phyloP scores from a whole-genome alignment of 2,113 vertebrate species.

The Dipodomys stephensi region DNA sequence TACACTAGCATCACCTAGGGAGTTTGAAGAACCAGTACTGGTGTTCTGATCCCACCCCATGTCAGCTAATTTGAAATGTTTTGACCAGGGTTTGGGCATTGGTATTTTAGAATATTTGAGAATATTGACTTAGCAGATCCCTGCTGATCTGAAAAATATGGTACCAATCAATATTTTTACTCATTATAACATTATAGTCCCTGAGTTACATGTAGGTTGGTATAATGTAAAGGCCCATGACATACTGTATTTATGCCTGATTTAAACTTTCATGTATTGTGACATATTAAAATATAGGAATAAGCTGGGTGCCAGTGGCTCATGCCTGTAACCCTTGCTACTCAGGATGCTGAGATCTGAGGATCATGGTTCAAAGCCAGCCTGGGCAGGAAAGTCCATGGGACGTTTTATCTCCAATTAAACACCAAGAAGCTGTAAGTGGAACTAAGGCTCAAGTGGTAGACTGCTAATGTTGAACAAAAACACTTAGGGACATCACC shows the following conservation, averaged over 20 bases:
- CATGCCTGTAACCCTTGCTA: too few relatives aligned
- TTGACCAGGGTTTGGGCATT: neutral
- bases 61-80: constrained; percentile 33
- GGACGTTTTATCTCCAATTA: too few relatives aligned
- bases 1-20: neutral
- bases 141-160: constrained; percentile 24
- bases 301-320: neutral
- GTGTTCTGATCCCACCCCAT: neutral
- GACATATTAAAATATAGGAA: neutral
- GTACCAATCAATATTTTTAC: constrained; percentile 9
- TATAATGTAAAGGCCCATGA: constrained; percentile 17
- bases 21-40: constrained; percentile 9
- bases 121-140: neutral
- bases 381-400: too few relatives aligned
- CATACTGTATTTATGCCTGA: neutral
- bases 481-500: too few relatives aligned
- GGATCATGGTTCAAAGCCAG: too few relatives aligned
- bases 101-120: neutral
- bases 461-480: too few relatives aligned
- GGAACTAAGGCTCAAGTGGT: too few relatives aligned
- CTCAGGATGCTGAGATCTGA: too few relatives aligned
- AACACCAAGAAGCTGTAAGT: too few relatives aligned
- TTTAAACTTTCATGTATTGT: neutral
- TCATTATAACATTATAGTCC: neutral
- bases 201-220: constrained; percentile 28